Base-by-base conservation (phyloP, 2,888 invertebrate genomes). In the Drosophila planitibia region DNA sequence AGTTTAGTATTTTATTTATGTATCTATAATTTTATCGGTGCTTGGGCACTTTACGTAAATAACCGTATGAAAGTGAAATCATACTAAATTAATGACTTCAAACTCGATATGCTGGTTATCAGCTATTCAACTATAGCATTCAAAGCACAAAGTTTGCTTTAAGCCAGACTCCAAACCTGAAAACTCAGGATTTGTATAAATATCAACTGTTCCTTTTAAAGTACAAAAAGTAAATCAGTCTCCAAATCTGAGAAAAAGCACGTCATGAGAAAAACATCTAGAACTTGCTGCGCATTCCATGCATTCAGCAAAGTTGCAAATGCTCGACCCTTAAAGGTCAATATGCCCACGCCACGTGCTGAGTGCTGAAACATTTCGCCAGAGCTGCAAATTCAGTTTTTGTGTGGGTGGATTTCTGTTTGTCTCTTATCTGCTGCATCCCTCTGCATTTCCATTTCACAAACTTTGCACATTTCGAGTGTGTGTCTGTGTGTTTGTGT, bases 311-410 rank as follows among this genome's bases (percentile, higher is more conserved):
- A 22, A 32, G 51, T 41, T 41, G 16, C 44, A 35, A 51, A 58
- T 55, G 28, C 57, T n/a, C 49, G 14, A 47, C 25, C 25, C 53
- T 39, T 44, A 72, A 74, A 74, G 74, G 74, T 74, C 74, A 74
- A 62, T 54, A 49, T 47, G 64, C 64, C 55, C 58, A 60, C 63
- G 49, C 70, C 47, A 25, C 9, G 47, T 54, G 25, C 52, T 32
- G n/a, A n/a, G 22, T 30, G 61, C 57, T 35, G 32, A 70, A 52
- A 30, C 33, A 59, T 59, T 72, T 72, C 63, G 54, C 63, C 53
- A 52, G 33, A 60, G 49, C 49, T 55, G 60, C 47, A 44, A 72
- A 72, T 51, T 39, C 44, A 49, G 44, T 62, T 54, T 49, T 54
- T 19, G 28, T 33, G n/a, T 32, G 32, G 25, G 25, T 25, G 25